Conservation (phyloP, 2,113 vertebrate genomes). For the Platysternon megacephalum region DNA sequence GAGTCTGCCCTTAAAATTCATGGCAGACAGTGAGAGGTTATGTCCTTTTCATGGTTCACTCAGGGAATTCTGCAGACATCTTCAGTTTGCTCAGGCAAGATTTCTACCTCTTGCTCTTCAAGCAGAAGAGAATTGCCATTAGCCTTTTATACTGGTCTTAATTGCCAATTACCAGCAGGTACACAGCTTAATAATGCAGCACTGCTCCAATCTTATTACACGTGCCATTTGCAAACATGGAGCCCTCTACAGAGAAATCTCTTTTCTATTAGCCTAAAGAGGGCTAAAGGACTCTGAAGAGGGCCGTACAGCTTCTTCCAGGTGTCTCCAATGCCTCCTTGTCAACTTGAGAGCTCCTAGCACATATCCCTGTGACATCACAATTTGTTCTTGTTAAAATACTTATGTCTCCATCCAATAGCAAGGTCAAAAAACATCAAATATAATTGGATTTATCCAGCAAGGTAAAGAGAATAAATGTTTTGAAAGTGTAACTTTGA, state of each 20-base stretch:
- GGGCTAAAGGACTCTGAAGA: conserved; percentile 36
- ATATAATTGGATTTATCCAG: not conserved
- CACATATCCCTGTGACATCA: conserved; percentile 49
- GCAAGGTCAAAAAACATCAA: conserved; percentile 44
- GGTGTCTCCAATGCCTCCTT: conserved; percentile 20
- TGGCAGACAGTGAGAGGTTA: conserved; percentile 19
- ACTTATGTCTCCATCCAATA: not conserved
- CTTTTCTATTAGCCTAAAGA: conserved; percentile 70
- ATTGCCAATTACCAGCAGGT: conserved; percentile 73
- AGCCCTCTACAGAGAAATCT: conserved; percentile 60
- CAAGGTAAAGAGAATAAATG: not conserved
- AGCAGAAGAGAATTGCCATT: conserved; percentile 62
- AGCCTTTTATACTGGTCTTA: conserved; percentile 53
- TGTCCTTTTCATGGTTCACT: conserved; percentile 47
- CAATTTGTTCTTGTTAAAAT: conserved; percentile 50
- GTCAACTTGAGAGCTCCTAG: conserved; percentile 50
- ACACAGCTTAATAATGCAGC: conserved; percentile 57
- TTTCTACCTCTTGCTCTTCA: conserved; percentile 58
- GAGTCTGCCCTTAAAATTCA: conserved; percentile 45
- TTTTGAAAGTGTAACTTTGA: conserved; percentile 20
- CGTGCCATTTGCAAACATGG: conserved; percentile 57
- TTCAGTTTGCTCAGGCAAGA: conserved; percentile 52
- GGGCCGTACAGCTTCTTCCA: not conserved
- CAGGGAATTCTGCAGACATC: conserved; percentile 48
- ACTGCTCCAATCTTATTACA: conserved; percentile 33